Base-by-base conservation (phyloP, 2,888 invertebrate genomes). In the Athrips mouffetella region DNA sequence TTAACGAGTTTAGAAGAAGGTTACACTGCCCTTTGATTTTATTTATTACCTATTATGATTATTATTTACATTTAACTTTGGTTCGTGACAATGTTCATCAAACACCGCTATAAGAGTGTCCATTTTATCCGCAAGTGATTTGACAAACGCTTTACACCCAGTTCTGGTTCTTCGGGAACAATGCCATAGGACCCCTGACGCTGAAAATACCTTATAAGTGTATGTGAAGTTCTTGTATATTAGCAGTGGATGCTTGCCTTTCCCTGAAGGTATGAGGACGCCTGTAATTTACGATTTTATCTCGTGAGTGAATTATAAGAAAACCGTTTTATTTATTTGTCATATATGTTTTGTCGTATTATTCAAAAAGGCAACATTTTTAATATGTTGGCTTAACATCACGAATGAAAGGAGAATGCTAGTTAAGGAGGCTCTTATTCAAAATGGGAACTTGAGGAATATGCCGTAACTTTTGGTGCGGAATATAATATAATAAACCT, bases 121-220 rank as follows among this genome's bases (percentile, higher is more conserved):
- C 52, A 74, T 63, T 29, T 64, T 57, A 15, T 70, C 58, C 0
- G 68, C 65, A 1, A 58, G 47, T 0, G 79, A 73, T 51, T 70
- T 80, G 29, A 80, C 62, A 49, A 74, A 79, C 0, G 81, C 82
- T 45, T 80, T 81, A 54, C 81, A 82, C 1, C 81, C 81, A 6
- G 79, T 80, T 25, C 73, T 67, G 8, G 67, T 70, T 15, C 81
- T 60, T 21, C 77, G 59, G 0, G 82, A 81, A 48, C 82, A 82
- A 48, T 81, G 81, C 82, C 81, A 81, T 0, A 81, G 65, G 1
- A 80, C 65, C 6, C 70, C 65, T 1, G 54, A 59, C n/a, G 56
- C 54, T 4, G 80, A 80, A 1, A 67, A 50, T 2, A 75, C 71
- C 52, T 80, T 81, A 59, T 67, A 80, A 0, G 73, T 75, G 57